phyloP scores from a whole-genome alignment of 2,797 vertebrate species.

The Acropternis orthonyx region DNA sequence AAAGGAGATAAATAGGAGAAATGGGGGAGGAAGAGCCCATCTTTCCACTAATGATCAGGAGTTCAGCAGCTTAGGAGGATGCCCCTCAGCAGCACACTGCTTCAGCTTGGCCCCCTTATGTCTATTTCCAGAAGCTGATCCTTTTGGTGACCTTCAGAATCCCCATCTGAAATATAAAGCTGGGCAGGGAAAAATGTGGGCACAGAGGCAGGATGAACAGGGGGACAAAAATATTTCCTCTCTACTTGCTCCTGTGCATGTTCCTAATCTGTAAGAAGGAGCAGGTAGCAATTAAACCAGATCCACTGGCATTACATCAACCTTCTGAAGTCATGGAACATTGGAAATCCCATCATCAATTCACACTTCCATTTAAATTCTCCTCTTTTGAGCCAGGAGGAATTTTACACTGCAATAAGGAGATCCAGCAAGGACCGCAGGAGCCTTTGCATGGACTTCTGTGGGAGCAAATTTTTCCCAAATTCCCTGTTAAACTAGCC shows the following conservation, averaged over 20 bases:
- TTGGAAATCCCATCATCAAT: background rate
- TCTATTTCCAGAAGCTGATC: background rate
- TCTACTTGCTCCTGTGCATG: background rate
- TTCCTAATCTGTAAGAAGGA: background rate
- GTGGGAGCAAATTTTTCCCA: background rate
- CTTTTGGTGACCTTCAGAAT: background rate
- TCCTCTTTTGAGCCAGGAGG: background rate
- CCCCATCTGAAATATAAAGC: background rate
- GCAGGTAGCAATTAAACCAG: background rate
- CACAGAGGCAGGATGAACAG: background rate
- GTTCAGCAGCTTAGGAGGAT: background rate
- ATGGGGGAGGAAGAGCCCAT: background rate
- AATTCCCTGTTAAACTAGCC: background rate
- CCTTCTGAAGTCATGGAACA: background rate
- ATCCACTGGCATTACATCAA: background rate
- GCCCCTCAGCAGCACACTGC: background rate
- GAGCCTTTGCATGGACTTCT: background rate
- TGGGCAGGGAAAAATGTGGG: background rate
- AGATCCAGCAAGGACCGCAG: background rate
- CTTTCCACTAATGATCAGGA: background rate
- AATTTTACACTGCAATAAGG: background rate
- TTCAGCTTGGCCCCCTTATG: background rate
- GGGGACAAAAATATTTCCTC: rapidly evolving
- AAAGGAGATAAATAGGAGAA: background rate
- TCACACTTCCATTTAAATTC: background rate